Conservation (phyloP, 2,888 invertebrate species). For the Cistogaster globosa region DNA sequence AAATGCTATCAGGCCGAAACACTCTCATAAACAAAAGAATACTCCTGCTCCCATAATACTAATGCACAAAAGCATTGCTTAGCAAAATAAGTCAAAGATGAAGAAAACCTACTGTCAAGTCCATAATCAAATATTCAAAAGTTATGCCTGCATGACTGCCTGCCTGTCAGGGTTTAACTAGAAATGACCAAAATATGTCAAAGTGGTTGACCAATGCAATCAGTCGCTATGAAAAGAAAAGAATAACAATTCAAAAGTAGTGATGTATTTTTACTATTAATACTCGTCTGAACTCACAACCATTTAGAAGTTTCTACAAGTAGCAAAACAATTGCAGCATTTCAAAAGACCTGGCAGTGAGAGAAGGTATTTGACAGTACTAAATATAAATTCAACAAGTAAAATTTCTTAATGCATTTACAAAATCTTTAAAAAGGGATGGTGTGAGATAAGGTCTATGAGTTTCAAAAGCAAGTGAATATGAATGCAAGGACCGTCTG, state of each 20-base stretch:
- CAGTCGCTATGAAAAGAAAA: conserved; percentile 26
- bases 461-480: neutral
- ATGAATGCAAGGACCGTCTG: neutral
- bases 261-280: conserved; percentile 20
- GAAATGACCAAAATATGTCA: conserved; percentile 70
- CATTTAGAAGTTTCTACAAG: conserved; percentile 22
- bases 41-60: conserved; percentile 23
- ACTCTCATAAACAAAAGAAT: conserved; percentile 54
- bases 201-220: conserved; percentile 72
- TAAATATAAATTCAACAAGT: conserved; percentile 63
- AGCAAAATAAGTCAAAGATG: conserved; percentile 38
- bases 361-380: conserved; percentile 10
- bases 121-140: conserved; percentile 46
- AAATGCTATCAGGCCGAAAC: conserved; percentile 48
- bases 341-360: conserved; percentile 9
- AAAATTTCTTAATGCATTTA: conserved; percentile 65
- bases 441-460: neutral
- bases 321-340: conserved; percentile 54
- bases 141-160: conserved; percentile 14
- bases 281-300: neutral
- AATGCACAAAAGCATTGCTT: neutral
- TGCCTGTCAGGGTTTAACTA: conserved; percentile 49
- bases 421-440: conserved; percentile 47
- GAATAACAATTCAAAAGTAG: conserved; percentile 24
- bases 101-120: conserved; percentile 42